Conservation (phyloP, 92 coral and sea anemone species). For the Metridium senile region DNA sequence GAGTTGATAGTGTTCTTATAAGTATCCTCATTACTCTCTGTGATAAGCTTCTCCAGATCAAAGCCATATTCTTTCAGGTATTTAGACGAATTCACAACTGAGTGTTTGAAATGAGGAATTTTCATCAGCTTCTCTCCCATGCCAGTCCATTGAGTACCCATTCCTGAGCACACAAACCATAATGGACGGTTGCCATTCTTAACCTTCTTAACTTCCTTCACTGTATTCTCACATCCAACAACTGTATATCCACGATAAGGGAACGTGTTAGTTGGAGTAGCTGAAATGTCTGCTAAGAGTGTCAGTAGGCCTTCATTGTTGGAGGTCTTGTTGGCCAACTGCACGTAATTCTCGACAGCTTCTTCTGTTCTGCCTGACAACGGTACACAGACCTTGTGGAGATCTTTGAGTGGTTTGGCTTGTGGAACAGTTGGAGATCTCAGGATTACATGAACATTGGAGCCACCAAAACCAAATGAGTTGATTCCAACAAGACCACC, state of each 20-base stretch:
- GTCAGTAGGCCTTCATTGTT: conserved; percentile 48
- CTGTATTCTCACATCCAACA: conserved; percentile 45
- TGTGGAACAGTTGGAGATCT: conserved; percentile 52
- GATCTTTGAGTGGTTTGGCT: conserved; percentile 2
- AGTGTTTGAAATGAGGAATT: conserved; percentile 61
- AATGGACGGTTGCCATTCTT: conserved; percentile 55
- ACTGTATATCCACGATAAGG: conserved; percentile 67
- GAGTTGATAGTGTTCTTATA: conserved; percentile 69
- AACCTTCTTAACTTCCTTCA: conserved; percentile 51
- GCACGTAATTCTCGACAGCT: conserved; percentile 54
- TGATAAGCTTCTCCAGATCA: conserved; percentile 67
- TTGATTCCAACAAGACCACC: conserved; percentile 84
- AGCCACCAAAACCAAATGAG: conserved; percentile 90
- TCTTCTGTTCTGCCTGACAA: conserved; percentile 75
- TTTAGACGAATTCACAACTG: conserved; percentile 55
- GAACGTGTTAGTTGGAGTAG: conserved; percentile 64
- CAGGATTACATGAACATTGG: conserved; percentile 79
- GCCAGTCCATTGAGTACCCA: conserved; percentile 88
- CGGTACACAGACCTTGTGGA: conserved; percentile 61
- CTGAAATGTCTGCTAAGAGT: conserved; percentile 58
- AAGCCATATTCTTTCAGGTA: conserved; percentile 57
- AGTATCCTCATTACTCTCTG: conserved; percentile 59
- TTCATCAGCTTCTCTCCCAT: conserved; percentile 80
- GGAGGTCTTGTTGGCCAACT: conserved; percentile 42
- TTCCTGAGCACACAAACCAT: conserved; percentile 84